phyloP scores from a whole-genome alignment of 2,797 vertebrate species.

The Pempheris klunzingeri region DNA sequence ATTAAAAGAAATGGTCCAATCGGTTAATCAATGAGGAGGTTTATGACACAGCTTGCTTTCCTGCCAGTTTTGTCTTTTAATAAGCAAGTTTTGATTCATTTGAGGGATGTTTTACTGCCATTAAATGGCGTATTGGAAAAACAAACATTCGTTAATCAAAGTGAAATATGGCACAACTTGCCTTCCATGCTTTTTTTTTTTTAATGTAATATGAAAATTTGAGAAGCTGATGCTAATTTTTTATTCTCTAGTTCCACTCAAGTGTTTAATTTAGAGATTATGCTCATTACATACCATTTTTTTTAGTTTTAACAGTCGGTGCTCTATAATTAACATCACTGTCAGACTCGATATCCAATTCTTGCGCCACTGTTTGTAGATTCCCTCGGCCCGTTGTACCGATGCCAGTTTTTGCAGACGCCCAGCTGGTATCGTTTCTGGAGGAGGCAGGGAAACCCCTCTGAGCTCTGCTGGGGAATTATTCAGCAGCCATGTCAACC shows the following conservation, averaged over 20 bases:
- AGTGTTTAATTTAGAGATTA: background rate
- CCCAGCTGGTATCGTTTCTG: background rate
- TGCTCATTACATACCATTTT: too few species aligned
- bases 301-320: background rate
- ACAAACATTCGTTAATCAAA: background rate
- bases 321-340: background rate
- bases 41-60: background rate
- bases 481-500: slow-evolving; percentile 48
- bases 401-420: background rate
- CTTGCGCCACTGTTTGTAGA: background rate
- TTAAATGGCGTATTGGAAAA: background rate
- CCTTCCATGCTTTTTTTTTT: too few species aligned
- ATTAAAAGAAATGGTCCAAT: background rate
- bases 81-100: background rate
- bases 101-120: too few species aligned
- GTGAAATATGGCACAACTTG: too few species aligned
- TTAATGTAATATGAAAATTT: background rate
- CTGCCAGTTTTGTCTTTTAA: background rate
- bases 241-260: too few species aligned
- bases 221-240: too few species aligned
- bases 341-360: background rate
- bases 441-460: slow-evolving; percentile 13
- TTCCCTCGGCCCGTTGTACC: background rate
- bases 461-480: slow-evolving; percentile 37
- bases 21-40: background rate